Base-by-base conservation (phyloP, 2,113 vertebrate genomes). In the Haplotaxodon microlepis region DNA sequence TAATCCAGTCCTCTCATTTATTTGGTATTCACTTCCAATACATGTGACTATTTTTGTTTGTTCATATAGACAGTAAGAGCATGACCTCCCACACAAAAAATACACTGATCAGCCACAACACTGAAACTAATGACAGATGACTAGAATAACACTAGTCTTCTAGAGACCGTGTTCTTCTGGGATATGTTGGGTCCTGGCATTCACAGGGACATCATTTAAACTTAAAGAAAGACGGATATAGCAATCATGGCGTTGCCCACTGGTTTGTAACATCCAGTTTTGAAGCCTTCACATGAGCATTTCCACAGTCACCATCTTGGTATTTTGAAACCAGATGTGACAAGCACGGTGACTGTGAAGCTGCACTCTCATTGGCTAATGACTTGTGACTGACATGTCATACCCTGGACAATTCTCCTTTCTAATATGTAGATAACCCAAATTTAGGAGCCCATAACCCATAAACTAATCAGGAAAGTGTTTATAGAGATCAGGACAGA, bases 341-440 rank as follows among this genome's bases (percentile, higher is more conserved):
- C 21, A 10, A 76, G 71, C 24, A 47, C 4, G 1, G 14, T 17
- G 71, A 47, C 42, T 19, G 42, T 47, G 14, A 47, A 19, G n/a
- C 9, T 29, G 6, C 42, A 19, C 24, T 47, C 42, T 76, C 14
- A 29, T 29, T 47, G 40, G 40, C 14, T 76, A 76, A 47, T 47
- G 24, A 47, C 9, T 45, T 73, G 66, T 45, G 66, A 73, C 16
- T 76, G 69, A 17, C 69, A 76, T 27, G 40, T 47, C 69, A 76
- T 17, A 47, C 6, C 24, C 1, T 76, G 42, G 71, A 47, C n/a
- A 50, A 8, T 50, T 47, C 42, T 31, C 24, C 42, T 19, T 76
- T 76, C 71, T 76, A 45, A 76, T 8, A 31, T 29, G 9, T 19
- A 50, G 9, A 31, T 76, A 76, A 50, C 24, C 24, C 9, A 76